Percentiles rank a stretch among this genome's conserved stretches.
Conservation (phyloP, 1,140 invertebrate genomes). For the Paralvinella palmiformis region DNA sequence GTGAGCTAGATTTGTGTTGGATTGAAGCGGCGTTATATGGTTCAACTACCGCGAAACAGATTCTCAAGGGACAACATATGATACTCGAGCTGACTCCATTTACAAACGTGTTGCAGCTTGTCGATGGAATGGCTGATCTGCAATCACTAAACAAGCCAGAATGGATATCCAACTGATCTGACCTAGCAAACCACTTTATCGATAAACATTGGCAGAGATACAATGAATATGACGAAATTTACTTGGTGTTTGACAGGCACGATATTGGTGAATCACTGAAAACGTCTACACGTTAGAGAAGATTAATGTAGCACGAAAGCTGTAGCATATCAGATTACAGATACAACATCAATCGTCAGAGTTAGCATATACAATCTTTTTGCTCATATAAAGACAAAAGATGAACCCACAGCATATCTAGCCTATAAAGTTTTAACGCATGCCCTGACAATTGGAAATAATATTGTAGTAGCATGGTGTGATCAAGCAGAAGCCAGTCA, state of each 20-base stretch:
- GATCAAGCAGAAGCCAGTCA: conserved; percentile 4
- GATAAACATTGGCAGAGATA: not conserved
- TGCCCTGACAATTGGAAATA: not conserved
- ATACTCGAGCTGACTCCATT: too few species aligned
- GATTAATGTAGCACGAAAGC: not conserved
- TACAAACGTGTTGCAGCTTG: not conserved
- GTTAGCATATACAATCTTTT: conserved; percentile 10
- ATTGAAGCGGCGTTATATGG: too few species aligned
- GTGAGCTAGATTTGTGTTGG: too few species aligned
- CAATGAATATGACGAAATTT: not conserved
- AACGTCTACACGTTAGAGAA: not conserved
- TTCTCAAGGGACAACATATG: too few species aligned
- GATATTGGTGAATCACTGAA: not conserved
- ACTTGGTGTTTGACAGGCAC: not conserved
- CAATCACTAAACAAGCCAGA: not conserved
- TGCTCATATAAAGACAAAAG: conserved; percentile 12
- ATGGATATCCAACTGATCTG: not conserved
- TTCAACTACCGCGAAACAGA: too few species aligned
- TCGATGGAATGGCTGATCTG: not conserved
- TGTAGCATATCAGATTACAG: conserved; percentile 17
- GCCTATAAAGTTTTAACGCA: not conserved
- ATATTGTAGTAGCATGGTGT: not conserved
- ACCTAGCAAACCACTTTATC: not conserved
- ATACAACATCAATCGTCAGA: conserved; percentile 13
- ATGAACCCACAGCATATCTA: conserved; percentile 11